Percentiles rank a stretch among this genome's conserved stretches.
These are phyloP conservation scores for Phocides pigmalion DNA, from an alignment of 1,140 invertebrate species.

Conservation along the genomic window DNA sequence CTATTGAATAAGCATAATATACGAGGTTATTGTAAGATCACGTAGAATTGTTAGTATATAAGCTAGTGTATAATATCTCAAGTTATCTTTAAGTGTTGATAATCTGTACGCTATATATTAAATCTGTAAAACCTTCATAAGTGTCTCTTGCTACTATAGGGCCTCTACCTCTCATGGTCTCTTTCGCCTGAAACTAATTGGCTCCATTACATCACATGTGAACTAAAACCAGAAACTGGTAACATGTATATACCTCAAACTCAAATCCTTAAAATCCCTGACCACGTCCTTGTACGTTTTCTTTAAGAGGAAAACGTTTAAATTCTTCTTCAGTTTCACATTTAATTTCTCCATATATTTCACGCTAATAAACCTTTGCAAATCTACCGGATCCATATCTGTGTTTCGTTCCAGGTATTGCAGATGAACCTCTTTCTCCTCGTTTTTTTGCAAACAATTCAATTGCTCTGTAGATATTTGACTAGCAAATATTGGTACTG, in stretches of 20 bases:
- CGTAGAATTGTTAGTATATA: not conserved
- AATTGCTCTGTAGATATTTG: constrained; percentile 73
- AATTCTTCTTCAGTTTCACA: constrained; percentile 55
- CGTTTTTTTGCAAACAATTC: constrained; percentile 52
- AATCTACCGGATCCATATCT: constrained; percentile 63
- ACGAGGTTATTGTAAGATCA: too few relatives aligned
- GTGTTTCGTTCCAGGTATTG: constrained; percentile 54
- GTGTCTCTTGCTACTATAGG: too few relatives aligned
- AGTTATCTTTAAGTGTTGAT: too few relatives aligned
- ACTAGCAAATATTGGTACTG: constrained; percentile 58
- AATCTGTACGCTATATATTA: too few relatives aligned
- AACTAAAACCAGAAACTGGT: too few relatives aligned
- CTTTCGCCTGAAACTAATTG: too few relatives aligned
- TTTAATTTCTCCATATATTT: constrained; percentile 71
- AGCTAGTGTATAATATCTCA: too few relatives aligned
- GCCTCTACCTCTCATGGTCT: too few relatives aligned
- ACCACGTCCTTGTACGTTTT: constrained; percentile 73
- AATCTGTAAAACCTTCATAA: too few relatives aligned
- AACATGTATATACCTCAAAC: constrained; percentile 49
- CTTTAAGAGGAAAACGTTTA: constrained; percentile 59
- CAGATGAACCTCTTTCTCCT: constrained; percentile 52
- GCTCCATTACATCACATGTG: too few relatives aligned
- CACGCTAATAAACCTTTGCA: constrained; percentile 66
- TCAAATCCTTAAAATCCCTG: constrained; percentile 58
- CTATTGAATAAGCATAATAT: too few relatives aligned